Evolutionary conservation across 2,113 vertebrate species (phyloP), one percentile per base, ranked within the genome.

Genomic region (Oncorhynchus tshawytscha): DNA sequence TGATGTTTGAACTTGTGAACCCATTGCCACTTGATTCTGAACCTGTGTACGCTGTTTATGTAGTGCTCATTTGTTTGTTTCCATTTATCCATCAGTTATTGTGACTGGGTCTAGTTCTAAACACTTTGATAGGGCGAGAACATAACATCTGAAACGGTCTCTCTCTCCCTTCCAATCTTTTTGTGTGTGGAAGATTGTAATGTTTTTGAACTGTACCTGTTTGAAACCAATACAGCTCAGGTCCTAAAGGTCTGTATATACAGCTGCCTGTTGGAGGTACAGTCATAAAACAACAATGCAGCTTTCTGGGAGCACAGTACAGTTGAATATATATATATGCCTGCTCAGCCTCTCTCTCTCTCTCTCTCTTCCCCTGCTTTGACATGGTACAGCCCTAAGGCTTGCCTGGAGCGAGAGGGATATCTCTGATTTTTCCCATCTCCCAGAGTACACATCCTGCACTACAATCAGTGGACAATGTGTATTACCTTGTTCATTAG

Each of bases 361-460:
- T 49, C 62, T 27, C 73, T 64, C 2, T 39, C 8, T 45, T 1
- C 9, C 39, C 9, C 39, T 45, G 39, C 9, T 45, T 88, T 90
- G 88, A 89, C 88, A 87, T 81, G 88, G 85, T 89, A 87, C 85
- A 86, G 90, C 90, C 88, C 82, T 75, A 78, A 92, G 89, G 86
- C 83, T 87, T 70, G 89, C 39, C 90, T 87, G 82, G 88, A 70
- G 88, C 88, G 87, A 87, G 81, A 90, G 88, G 82, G 80, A 90
- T 90, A 83, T 88, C 91, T 90, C 9, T 12, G 9, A 88, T 92
- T 92, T 92, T 92, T 91, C 90, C 84, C 90, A 91, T 91, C 89
- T 90, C 88, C 87, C 85, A 73, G 86, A 91, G 89, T 89, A 85
- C 89, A 92, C 91, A 90, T 92, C 91, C 90, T 91, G 88, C 89